These are phyloP conservation scores for Chirona hameri DNA, from an alignment of 2,888 invertebrate genomes.

Conservation along the genomic window DNA sequence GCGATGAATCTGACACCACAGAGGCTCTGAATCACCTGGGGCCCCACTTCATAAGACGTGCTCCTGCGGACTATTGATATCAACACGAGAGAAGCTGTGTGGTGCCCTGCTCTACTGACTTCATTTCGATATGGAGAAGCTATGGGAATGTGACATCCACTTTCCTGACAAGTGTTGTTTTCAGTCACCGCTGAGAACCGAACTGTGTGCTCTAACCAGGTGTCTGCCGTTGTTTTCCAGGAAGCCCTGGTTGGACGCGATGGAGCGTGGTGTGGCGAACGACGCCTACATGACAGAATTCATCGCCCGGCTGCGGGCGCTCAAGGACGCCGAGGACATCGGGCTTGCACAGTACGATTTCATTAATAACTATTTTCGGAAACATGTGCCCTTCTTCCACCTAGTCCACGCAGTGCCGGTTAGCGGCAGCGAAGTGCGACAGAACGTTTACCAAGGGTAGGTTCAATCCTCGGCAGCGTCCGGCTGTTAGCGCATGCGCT, in stretches of 20 bases:
- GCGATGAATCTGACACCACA: neutral
- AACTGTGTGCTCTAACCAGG: too few relatives aligned
- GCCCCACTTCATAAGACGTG: too few relatives aligned
- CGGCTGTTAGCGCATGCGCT: too few relatives aligned
- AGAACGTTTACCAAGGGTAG: neutral
- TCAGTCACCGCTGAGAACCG: too few relatives aligned
- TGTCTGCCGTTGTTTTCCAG: neutral
- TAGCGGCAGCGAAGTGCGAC: neutral
- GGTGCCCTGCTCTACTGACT: too few relatives aligned
- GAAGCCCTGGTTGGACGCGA: constrained; percentile 7
- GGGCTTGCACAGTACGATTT: neutral
- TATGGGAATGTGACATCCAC: too few relatives aligned
- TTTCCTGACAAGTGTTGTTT: too few relatives aligned
- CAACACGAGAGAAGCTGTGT: too few relatives aligned
- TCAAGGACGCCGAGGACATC: constrained; percentile 2
- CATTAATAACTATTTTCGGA: constrained; percentile 1
- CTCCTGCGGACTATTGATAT: too few relatives aligned
- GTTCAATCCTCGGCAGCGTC: neutral
- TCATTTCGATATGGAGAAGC: too few relatives aligned
- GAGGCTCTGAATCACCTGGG: neutral
- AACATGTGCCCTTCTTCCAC: constrained; percentile 1
- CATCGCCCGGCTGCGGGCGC: neutral
- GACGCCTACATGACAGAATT: neutral
- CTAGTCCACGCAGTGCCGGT: neutral
- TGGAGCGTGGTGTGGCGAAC: neutral